phyloP scores from a whole-genome alignment of 2,113 vertebrate genomes.

The Apteryx mantelli region DNA sequence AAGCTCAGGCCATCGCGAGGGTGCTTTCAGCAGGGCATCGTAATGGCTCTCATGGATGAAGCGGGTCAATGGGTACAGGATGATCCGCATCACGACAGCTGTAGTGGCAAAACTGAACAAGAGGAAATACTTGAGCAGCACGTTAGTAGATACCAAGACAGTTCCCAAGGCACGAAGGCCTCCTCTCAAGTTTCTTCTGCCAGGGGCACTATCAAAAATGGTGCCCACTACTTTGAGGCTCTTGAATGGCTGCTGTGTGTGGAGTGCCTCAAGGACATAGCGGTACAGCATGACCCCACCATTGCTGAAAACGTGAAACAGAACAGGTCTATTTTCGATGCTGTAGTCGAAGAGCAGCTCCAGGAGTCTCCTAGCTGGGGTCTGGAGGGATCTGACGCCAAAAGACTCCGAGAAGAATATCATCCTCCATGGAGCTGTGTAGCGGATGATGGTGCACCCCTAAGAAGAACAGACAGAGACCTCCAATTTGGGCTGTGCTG shows the following conservation, averaged over 20 bases:
- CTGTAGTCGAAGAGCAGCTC: slow-evolving; percentile 91
- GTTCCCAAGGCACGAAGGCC: slow-evolving; percentile 83
- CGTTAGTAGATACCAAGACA: slow-evolving; percentile 78
- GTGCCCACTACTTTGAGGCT: slow-evolving; percentile 85
- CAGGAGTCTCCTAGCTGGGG: slow-evolving; percentile 84
- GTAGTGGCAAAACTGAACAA: slow-evolving; percentile 79
- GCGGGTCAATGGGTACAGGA: slow-evolving; percentile 88
- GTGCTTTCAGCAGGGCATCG: slow-evolving; percentile 80
- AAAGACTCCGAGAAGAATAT: slow-evolving; percentile 92
- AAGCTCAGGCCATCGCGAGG: slow-evolving; percentile 91
- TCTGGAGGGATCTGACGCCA: slow-evolving; percentile 88
- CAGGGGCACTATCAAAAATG: slow-evolving; percentile 92
- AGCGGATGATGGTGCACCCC: slow-evolving; percentile 92
- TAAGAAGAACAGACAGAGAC: slow-evolving; percentile 59
- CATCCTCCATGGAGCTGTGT: slow-evolving; percentile 89
- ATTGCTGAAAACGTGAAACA: slow-evolving; percentile 96
- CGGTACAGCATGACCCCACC: slow-evolving; percentile 95
- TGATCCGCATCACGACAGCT: slow-evolving; percentile 77
- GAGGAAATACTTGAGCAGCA: slow-evolving; percentile 77
- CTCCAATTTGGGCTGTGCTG: background rate
- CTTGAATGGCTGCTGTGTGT: slow-evolving; percentile 79
- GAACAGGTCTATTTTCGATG: slow-evolving; percentile 87
- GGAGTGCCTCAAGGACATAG: slow-evolving; percentile 87
- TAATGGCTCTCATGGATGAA: slow-evolving; percentile 91
- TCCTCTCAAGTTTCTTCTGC: slow-evolving; percentile 85